A percentile compares a stretch with the other conserved stretches of the same genome.
These are phyloP conservation scores for Smithornis capensis DNA, from an alignment of 2,113 vertebrate genomes.

Conservation along the genomic window DNA sequence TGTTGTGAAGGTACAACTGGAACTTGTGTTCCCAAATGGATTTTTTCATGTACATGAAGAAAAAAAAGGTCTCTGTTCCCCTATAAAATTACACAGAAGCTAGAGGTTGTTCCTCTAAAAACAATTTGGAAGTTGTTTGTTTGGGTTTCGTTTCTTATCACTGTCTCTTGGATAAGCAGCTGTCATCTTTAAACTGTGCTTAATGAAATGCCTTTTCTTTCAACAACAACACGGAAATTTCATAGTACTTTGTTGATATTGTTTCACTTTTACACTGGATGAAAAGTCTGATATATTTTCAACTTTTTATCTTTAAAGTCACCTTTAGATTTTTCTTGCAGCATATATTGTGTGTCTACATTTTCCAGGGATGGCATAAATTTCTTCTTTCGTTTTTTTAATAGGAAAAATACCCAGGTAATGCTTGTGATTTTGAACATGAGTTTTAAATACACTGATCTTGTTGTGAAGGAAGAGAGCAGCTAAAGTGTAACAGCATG, in stretches of 20 bases:
- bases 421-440: neutral
- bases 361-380: neutral
- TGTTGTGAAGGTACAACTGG: neutral
- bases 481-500: constrained; percentile 21
- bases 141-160: neutral
- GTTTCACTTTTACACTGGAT: neutral
- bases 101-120: neutral
- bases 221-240: neutral
- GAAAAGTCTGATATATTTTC: neutral
- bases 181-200: neutral
- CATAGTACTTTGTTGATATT: neutral
- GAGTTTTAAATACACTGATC: neutral
- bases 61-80: neutral
- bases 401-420: neutral
- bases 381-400: neutral
- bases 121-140: neutral
- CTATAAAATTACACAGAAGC: neutral
- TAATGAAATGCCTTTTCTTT: constrained; percentile 17
- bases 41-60: neutral
- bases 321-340: neutral
- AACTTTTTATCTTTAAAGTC: neutral
- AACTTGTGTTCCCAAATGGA: neutral
- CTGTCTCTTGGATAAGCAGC: neutral
- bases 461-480: neutral
- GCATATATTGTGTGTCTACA: neutral